Conservation (phyloP, 2,888 invertebrate species). For the Pammene aurita region DNA sequence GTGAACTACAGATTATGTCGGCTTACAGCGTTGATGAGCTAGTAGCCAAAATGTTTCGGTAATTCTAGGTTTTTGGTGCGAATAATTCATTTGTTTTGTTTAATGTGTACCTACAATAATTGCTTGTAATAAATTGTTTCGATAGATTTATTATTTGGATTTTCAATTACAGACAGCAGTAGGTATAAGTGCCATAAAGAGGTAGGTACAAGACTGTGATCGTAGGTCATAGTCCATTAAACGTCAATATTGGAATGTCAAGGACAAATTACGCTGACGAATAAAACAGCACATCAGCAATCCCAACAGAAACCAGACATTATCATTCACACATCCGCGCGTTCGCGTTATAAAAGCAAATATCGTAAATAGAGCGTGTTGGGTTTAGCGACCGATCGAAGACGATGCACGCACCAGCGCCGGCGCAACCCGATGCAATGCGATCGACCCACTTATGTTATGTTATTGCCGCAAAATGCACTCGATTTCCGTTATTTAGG, state of each 20-base stretch:
- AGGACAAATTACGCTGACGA: background rate
- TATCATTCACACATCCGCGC: conserved; percentile 42
- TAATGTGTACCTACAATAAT: too few relatives aligned
- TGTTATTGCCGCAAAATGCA: conserved; percentile 60
- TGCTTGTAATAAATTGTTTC: too few relatives aligned
- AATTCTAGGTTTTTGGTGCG: background rate
- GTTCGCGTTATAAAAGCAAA: conserved; percentile 47
- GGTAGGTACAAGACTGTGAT: too few relatives aligned
- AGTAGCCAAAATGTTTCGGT: background rate
- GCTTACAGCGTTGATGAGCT: conserved; percentile 48
- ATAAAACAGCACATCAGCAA: conserved; percentile 7
- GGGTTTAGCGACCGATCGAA: conserved; percentile 71
- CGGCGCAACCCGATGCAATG: conserved; percentile 73
- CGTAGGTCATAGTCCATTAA: too few relatives aligned
- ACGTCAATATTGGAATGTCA: background rate
- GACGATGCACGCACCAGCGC: conserved; percentile 66
- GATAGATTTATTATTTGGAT: too few relatives aligned
- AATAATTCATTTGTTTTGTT: background rate
- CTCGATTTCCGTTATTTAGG: conserved; percentile 36
- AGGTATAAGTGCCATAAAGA: too few relatives aligned
- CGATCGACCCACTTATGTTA: conserved; percentile 70
- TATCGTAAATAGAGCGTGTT: conserved; percentile 72
- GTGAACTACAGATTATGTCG: conserved; percentile 50
- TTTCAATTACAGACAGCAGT: too few relatives aligned
- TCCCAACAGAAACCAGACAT: conserved; percentile 21